Conservation (phyloP, 1,140 invertebrate genomes). For the Oryctes rhinoceros region DNA sequence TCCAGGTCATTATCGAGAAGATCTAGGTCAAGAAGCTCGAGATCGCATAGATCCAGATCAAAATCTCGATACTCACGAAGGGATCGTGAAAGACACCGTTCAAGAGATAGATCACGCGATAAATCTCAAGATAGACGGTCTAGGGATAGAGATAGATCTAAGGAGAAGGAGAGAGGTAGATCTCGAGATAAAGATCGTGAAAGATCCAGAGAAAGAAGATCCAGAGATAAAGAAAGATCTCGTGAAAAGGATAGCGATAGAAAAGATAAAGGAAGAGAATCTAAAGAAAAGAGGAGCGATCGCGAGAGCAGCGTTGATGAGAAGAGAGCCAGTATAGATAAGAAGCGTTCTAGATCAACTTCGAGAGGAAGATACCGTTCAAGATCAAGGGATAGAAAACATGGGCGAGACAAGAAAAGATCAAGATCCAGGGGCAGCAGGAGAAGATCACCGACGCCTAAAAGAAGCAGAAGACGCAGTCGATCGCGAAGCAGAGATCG, state of each 20-base stretch:
- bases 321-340: conserved; percentile 42
- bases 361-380: conserved; percentile 59
- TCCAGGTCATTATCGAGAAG: conserved; percentile 54
- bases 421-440: conserved; percentile 51
- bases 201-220: conserved; percentile 42
- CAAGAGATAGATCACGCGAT: conserved; percentile 56
- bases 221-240: conserved; percentile 56
- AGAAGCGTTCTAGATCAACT: conserved; percentile 44
- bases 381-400: conserved; percentile 59
- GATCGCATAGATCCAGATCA: conserved; percentile 57
- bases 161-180: conserved; percentile 38
- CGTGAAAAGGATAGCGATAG: conserved; percentile 51
- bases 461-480: conserved; percentile 48
- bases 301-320: conserved; percentile 54
- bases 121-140: conserved; percentile 56
- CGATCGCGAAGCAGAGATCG: conserved; percentile 52
- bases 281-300: conserved; percentile 56
- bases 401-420: conserved; percentile 54
- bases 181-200: conserved; percentile 43
- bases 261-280: conserved; percentile 55
- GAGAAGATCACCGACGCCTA: conserved; percentile 43
- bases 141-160: conserved; percentile 62
- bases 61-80: conserved; percentile 58
- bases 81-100: conserved; percentile 55
- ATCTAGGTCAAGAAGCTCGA: conserved; percentile 38